These are phyloP conservation scores for Periophthalmodon schlosseri DNA, from an alignment of 2,113 vertebrate genomes.

Conservation along the genomic window DNA sequence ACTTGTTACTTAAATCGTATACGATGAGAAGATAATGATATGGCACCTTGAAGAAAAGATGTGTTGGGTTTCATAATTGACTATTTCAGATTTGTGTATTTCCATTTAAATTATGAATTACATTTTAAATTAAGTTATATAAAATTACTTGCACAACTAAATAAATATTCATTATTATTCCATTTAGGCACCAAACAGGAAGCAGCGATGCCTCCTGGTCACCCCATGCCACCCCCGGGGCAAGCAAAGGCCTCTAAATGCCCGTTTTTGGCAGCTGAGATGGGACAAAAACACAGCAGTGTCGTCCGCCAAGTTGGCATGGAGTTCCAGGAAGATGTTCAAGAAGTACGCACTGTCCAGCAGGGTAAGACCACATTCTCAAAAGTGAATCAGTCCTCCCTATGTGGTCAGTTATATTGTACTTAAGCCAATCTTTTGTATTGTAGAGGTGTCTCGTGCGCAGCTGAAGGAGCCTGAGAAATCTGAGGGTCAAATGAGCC, in stretches of 20 bases:
- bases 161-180: background rate
- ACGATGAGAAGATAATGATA: too few relatives aligned
- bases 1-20: too few relatives aligned
- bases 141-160: background rate
- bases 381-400: background rate
- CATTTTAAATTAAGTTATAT: background rate
- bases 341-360: constrained; percentile 84
- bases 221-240: constrained; percentile 65
- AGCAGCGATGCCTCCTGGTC: constrained; percentile 71
- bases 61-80: too few relatives aligned
- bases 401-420: background rate
- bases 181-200: constrained; percentile 54
- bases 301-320: constrained; percentile 90
- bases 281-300: constrained; percentile 86
- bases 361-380: constrained; percentile 75
- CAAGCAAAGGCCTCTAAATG: constrained; percentile 85
- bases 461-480: constrained; percentile 60
- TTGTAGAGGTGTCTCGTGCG: constrained; percentile 76
- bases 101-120: background rate
- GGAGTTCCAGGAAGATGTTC: constrained; percentile 92
- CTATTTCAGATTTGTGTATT: background rate
- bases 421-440: background rate
- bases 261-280: constrained; percentile 93
- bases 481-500: constrained; percentile 54
- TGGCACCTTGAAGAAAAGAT: too few relatives aligned